phyloP scores from a whole-genome alignment of 2,888 invertebrate genomes.

The Drosophila diplacantha region DNA sequence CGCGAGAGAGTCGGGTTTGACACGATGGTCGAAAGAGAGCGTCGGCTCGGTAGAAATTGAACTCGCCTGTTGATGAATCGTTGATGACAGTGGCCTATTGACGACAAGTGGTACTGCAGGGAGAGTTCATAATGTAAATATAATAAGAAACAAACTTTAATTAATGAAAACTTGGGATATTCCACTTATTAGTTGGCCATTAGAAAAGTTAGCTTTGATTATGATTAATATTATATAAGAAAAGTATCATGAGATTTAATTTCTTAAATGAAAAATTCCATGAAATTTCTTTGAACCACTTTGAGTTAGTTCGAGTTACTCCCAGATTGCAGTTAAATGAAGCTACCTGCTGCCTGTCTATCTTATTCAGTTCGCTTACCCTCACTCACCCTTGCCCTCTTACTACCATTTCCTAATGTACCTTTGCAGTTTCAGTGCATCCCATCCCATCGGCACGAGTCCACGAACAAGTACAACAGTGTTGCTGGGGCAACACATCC shows the following conservation, averaged over 20 bases:
- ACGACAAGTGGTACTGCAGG: no score
- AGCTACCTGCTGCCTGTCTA: not conserved
- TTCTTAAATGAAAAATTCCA: not conserved
- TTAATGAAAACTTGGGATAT: not conserved
- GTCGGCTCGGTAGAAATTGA: no score
- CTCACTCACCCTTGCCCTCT: not conserved
- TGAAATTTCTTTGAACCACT: not conserved
- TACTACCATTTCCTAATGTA: not conserved
- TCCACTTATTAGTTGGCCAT: no score
- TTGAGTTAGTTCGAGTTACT: not conserved
- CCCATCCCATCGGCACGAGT: not conserved
- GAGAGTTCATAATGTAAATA: no score
- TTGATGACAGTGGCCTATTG: no score
- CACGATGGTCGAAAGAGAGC: no score
- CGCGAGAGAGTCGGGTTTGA: no score
- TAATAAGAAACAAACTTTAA: no score
- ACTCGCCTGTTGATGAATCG: no score
- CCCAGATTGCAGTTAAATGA: not conserved
- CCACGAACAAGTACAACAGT: not conserved
- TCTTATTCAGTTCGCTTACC: not conserved
- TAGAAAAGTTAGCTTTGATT: not conserved
- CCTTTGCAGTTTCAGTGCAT: constrained; percentile 23
- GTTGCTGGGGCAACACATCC: constrained; percentile 22
- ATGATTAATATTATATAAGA: not conserved
- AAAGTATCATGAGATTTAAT: not conserved